Conservation (phyloP, 2,113 vertebrate genomes). For the Xiphophorus maculatus region DNA sequence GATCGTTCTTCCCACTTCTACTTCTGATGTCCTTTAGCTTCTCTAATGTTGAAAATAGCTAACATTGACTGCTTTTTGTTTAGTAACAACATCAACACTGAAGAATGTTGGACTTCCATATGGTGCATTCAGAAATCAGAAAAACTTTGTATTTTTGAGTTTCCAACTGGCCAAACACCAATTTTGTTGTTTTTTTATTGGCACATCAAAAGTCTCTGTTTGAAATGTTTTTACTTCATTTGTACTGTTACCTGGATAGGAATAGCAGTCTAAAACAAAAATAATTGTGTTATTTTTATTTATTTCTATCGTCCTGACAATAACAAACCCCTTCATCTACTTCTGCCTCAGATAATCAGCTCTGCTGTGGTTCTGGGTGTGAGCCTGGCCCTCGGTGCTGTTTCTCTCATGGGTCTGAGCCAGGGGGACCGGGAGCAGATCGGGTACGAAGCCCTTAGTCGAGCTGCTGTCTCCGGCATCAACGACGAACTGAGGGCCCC, state of each 20-base stretch:
- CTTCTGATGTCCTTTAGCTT: too few relatives aligned
- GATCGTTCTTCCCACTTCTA: too few relatives aligned
- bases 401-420: slow-evolving; percentile 93
- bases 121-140: too few relatives aligned
- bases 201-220: not conserved
- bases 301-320: not conserved
- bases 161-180: too few relatives aligned
- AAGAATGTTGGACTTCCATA: too few relatives aligned
- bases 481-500: slow-evolving; percentile 71
- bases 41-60: too few relatives aligned
- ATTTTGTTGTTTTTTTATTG: too few relatives aligned
- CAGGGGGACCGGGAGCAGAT: slow-evolving; percentile 81
- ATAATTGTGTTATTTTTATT: not conserved
- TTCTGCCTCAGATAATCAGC: slow-evolving; percentile 83
- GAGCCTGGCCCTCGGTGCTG: slow-evolving; percentile 85
- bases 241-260: not conserved
- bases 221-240: not conserved
- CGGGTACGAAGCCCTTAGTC: slow-evolving; percentile 85
- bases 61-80: too few relatives aligned
- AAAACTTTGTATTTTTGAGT: too few relatives aligned
- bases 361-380: slow-evolving; percentile 85
- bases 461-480: slow-evolving; percentile 74
- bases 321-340: accelerated
- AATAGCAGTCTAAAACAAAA: not conserved
- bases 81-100: too few relatives aligned